Evolutionary conservation across 2,113 vertebrate species (phyloP).

Genomic region (Chaetura pelagica): DNA sequence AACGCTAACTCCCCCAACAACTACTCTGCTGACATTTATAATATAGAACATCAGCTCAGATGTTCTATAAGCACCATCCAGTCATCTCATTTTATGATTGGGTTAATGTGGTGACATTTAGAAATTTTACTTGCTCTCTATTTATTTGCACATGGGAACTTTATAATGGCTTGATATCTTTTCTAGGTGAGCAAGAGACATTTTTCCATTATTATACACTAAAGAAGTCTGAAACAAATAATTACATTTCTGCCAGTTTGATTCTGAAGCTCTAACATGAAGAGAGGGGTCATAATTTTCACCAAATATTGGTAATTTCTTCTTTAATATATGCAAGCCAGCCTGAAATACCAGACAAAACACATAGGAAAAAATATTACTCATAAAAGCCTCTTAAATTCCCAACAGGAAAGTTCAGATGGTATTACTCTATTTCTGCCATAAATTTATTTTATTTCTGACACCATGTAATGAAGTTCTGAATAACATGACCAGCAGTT

Average conservation of each 20-base stretch:
- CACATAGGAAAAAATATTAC: not conserved
- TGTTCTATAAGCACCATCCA: not conserved
- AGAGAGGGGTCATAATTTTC: not conserved
- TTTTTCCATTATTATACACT: not conserved
- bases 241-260: not conserved
- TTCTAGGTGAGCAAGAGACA: not conserved
- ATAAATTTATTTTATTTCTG: not conserved
- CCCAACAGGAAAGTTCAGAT: not conserved
- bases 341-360: not conserved
- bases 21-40: not conserved
- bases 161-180: not conserved
- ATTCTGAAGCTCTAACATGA: not conserved
- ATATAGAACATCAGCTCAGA: not conserved
- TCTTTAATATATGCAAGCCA: not conserved
- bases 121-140: not conserved
- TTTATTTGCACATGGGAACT: not conserved
- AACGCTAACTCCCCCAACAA: not conserved
- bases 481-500: not conserved
- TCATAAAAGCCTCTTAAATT: not conserved
- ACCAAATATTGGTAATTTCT: not conserved
- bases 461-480: not conserved
- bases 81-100: not conserved
- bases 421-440: not conserved
- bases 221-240: not conserved
- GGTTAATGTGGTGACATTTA: not conserved